Base-by-base conservation (phyloP, 2,888 invertebrate species). In the Mellilla xanthometata region DNA sequence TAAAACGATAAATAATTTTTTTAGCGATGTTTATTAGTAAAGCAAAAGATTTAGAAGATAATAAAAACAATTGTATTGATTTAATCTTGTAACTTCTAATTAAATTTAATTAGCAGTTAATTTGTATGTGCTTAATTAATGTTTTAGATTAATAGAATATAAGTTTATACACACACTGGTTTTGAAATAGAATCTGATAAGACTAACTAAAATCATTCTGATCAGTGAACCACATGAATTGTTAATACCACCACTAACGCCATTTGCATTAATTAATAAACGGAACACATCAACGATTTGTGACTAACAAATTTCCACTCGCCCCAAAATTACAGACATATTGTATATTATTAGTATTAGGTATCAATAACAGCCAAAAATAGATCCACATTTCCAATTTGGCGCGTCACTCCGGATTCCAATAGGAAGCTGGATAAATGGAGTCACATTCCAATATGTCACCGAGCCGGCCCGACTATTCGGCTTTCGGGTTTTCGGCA, bases 361-460 rank as follows among this genome's bases (percentile, higher is more conserved):
- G 74, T 79, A 80, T 84, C 80, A 81, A 84, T 84, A 84, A 76
- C 76, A 65, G 2, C 74, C 83, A 83, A 88, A 89, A 88, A 86
- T 85, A 81, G 80, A 76, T 76, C 84, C 84, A 81, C 83, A 81
- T 88, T 84, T 88, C 83, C 87, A 88, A 88, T 88, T 88, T 86
- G 83, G 80, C 85, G 81, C 80, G 81, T 87, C 87, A 88, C 85
- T 83, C 88, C 87, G 89, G 88, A 89, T 87, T 88, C 88, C 88
- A 86, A 88, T 87, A 87, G 89, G 89, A 88, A 86, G 76, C 79
- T 81, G 81, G 79, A 89, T 88, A 88, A 89, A 89, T 89, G 88
- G 88, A 86, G 87, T 84, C 89, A 78, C 87, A 88, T 88, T 85
- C 89, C 89, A 83, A 89, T 89, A 88, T 88, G 89, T 87, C 89